Base-by-base conservation (phyloP, 2,888 invertebrate genomes). In the Apamea epomidion region DNA sequence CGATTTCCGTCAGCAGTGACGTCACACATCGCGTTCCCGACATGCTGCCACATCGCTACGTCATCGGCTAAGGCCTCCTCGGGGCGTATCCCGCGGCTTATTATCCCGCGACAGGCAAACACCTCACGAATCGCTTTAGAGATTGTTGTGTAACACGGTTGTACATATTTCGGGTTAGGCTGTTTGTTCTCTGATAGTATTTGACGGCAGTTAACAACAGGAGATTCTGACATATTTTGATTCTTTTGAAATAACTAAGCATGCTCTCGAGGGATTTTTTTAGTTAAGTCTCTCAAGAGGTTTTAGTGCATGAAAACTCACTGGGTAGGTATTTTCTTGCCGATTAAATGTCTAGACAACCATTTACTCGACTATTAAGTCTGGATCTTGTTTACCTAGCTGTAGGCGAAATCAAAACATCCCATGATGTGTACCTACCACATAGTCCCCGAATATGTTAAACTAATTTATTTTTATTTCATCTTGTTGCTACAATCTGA, bases 71-170 rank as follows among this genome's bases (percentile, higher is more conserved):
- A 81, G 74, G 72, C 80, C 65, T 72, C 78, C 51, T 48, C 62
- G 29, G 78, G 79, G 68, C 76, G 42, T 77, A 69, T 79, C 78
- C 73, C 73, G 82, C 80, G 76, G 82, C 82, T 78, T 84, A 86
- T 89, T 86, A 88, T 73, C 48, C 74, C 69, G 77, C 76, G 72
- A 84, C 80, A 82, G 80, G 86, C 72, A 81, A 88, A 89, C 86
- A 86, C 80, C 84, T 69, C 65, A 54, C 69, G 54, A 82, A 78
- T 64, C 80, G 78, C 77, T 85, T 78, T 69, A 76, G 76, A 72
- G 83, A 84, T 87, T 81, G 78, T 86, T 84, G 82, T 83, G 75
- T 81, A 65, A 65, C 73, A 76, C 32, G 85, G 60, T 85, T 74
- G 76, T 60, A n/a, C 5, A 60, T 79, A 76, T 75, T 71, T 81